Evolutionary conservation across 2,113 vertebrate genomes (phyloP).

Genomic region (Saccopteryx leptura): DNA sequence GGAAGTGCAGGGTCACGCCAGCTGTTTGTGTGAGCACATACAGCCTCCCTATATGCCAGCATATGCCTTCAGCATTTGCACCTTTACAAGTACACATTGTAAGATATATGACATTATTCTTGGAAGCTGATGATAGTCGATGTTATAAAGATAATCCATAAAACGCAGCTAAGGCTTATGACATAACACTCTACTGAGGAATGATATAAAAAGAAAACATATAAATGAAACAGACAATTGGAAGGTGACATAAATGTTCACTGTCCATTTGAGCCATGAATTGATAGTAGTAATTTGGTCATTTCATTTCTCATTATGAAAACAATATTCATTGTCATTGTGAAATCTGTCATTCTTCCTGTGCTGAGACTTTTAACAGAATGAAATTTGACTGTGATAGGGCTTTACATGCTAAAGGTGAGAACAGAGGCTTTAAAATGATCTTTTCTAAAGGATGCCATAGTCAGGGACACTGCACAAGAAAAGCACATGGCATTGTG

Average conservation of each 20-base stretch:
- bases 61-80: slow-evolving; percentile 30
- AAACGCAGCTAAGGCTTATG: slow-evolving; percentile 63
- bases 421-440: neutral
- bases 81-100: neutral
- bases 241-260: slow-evolving; percentile 45
- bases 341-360: slow-evolving; percentile 65
- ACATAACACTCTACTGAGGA: slow-evolving; percentile 42
- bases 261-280: slow-evolving; percentile 36
- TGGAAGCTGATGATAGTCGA: slow-evolving; percentile 67
- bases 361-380: neutral
- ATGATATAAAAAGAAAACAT: slow-evolving; percentile 62
- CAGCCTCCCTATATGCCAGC: neutral
- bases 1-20: neutral
- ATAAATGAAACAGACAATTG: slow-evolving; percentile 67
- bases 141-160: slow-evolving; percentile 76
- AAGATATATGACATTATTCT: slow-evolving; percentile 62
- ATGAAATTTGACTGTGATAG: neutral
- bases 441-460: neutral
- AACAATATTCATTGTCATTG: slow-evolving; percentile 40
- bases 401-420: slow-evolving; percentile 52
- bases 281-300: slow-evolving; percentile 64
- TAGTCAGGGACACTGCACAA: neutral
- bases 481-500: neutral
- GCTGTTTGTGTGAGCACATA: neutral
- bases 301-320: slow-evolving; percentile 51